Conservation (phyloP, 2,888 invertebrate genomes). For the Lypha dubia region DNA sequence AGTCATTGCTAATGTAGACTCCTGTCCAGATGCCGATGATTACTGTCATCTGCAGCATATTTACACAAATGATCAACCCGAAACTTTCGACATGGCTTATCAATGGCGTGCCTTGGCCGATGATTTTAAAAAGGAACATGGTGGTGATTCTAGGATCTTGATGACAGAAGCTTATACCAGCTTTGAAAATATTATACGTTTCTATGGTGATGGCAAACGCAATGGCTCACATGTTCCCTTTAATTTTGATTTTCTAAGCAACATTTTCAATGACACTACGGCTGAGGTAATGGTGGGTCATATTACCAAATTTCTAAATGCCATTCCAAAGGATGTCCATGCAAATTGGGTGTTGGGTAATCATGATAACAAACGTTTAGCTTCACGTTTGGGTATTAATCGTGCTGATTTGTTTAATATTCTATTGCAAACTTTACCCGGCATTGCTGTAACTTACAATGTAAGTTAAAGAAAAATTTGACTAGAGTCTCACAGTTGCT, state of each 20-base stretch:
- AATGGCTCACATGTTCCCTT: conserved; percentile 87
- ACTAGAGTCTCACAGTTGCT: neutral
- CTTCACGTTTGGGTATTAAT: conserved; percentile 87
- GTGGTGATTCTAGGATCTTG: conserved; percentile 84
- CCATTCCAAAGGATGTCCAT: conserved; percentile 85
- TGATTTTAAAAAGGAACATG: conserved; percentile 81
- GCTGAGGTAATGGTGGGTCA: conserved; percentile 81
- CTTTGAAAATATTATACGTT: conserved; percentile 85
- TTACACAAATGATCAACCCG: conserved; percentile 86
- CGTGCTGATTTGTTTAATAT: conserved; percentile 92
- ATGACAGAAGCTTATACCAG: conserved; percentile 87
- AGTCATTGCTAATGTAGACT: conserved; percentile 81
- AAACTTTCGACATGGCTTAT: conserved; percentile 85
- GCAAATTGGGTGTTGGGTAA: conserved; percentile 90
- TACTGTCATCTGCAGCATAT: conserved; percentile 85
- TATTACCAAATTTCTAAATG: conserved; percentile 85
- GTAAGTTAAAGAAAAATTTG: conserved; percentile 78
- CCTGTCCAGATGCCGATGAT: conserved; percentile 83
- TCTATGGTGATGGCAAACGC: conserved; percentile 84
- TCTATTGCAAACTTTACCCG: conserved; percentile 91
- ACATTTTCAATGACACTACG: conserved; percentile 80
- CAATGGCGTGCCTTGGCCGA: conserved; percentile 86
- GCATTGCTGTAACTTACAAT: conserved; percentile 93
- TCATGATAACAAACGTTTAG: conserved; percentile 89
- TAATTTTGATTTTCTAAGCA: conserved; percentile 86